Percentiles rank a stretch among this genome's conserved stretches.
phyloP scores from a whole-genome alignment of 2,888 invertebrate species.

The Brassicogethes aeneus region DNA sequence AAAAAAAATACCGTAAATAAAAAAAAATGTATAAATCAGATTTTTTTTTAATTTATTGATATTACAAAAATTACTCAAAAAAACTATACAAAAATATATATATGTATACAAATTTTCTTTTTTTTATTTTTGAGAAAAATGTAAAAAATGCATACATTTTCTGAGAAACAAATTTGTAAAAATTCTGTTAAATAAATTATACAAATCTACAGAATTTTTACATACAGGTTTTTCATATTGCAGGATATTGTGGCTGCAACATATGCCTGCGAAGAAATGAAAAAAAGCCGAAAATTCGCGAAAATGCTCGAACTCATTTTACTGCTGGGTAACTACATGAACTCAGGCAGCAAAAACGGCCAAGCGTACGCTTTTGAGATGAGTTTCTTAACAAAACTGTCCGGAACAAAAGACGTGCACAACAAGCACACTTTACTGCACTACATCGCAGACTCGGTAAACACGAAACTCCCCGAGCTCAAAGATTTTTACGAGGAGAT shows the following conservation, averaged over 20 bases:
- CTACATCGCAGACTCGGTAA: slow-evolving; percentile 81
- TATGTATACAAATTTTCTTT: too few relatives aligned
- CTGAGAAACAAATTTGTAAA: too few relatives aligned
- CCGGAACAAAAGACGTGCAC: slow-evolving; percentile 86
- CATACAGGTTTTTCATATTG: slow-evolving; percentile 19
- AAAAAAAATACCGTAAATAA: too few relatives aligned
- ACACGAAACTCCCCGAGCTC: slow-evolving; percentile 80
- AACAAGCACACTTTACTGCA: slow-evolving; percentile 90
- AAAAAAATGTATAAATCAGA: too few relatives aligned
- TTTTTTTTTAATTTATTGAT: too few relatives aligned
- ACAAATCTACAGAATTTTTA: too few relatives aligned
- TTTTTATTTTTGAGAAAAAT: too few relatives aligned
- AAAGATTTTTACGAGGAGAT: slow-evolving; percentile 76
- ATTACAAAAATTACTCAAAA: too few relatives aligned
- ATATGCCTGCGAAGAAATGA: slow-evolving; percentile 91
- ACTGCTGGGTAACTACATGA: slow-evolving; percentile 93
- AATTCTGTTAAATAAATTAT: too few relatives aligned
- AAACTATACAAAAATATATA: too few relatives aligned
- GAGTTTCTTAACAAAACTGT: slow-evolving; percentile 86
- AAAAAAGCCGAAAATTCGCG: slow-evolving; percentile 80
- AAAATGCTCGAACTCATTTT: slow-evolving; percentile 83
- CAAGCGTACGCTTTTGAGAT: slow-evolving; percentile 96
- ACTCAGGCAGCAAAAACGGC: slow-evolving; percentile 87
- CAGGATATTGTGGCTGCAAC: slow-evolving; percentile 90
- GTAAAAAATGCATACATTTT: too few relatives aligned